Conservation (phyloP, 2,888 invertebrate genomes). For the Sycophila texana region DNA sequence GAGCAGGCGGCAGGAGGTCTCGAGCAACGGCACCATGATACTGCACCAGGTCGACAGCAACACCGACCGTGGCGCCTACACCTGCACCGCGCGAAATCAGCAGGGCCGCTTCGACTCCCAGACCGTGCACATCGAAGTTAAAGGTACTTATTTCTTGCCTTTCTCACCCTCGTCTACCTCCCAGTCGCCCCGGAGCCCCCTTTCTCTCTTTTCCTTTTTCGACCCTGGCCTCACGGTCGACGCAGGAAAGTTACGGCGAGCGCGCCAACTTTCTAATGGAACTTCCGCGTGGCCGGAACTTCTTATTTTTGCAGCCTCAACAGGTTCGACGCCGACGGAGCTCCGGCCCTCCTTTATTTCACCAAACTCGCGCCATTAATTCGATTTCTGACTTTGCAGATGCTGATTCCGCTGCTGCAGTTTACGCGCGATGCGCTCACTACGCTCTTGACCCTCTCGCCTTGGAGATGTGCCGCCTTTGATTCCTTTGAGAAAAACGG, state of each 20-base stretch:
- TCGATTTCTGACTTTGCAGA: constrained; percentile 26
- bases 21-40: constrained; percentile 89
- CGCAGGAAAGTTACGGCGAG: not conserved
- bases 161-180: no score
- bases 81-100: constrained; percentile 91
- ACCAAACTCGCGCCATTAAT: not conserved
- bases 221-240: not conserved
- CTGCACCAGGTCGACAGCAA: constrained; percentile 90
- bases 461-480: not conserved
- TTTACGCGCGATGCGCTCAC: not conserved
- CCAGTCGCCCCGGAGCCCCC: no score
- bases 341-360: not conserved
- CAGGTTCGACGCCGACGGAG: constrained; percentile 5
- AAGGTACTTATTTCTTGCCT: constrained; percentile 70
- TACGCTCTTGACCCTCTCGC: not conserved
- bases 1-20: constrained; percentile 90
- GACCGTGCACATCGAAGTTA: constrained; percentile 76
- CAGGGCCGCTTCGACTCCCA: constrained; percentile 86
- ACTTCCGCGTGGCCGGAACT: not conserved
- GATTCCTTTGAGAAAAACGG: no score
- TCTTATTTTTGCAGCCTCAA: constrained; percentile 10
- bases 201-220: no score
- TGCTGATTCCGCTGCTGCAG: not conserved
- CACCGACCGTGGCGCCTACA: constrained; percentile 92
- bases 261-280: not conserved